Percentiles rank a stretch among this genome's conserved stretches.
Conservation (phyloP, 2,113 vertebrate species). For the Hydropotes inermis region DNA sequence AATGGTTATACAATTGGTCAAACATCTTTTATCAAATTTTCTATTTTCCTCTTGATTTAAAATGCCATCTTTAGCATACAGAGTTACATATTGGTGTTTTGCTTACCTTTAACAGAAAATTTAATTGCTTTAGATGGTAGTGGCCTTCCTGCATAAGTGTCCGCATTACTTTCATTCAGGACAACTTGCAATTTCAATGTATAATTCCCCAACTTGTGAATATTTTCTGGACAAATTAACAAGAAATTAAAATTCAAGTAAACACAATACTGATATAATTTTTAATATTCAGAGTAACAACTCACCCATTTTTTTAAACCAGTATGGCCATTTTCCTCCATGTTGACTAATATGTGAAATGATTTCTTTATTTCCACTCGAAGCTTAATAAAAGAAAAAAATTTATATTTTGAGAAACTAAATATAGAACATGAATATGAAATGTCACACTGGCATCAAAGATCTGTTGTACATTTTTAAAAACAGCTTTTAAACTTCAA, state of each 20-base stretch:
- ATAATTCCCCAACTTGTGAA: constrained; percentile 87
- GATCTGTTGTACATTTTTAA: neutral
- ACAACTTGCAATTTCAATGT: constrained; percentile 88
- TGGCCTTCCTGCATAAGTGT: constrained; percentile 81
- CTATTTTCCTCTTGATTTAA: neutral
- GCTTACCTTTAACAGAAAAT: constrained; percentile 92
- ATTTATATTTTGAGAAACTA: constrained; percentile 39
- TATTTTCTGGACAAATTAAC: constrained; percentile 83
- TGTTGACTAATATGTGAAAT: constrained; percentile 84
- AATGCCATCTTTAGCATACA: neutral
- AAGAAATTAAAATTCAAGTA: constrained; percentile 58
- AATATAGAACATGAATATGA: constrained; percentile 13
- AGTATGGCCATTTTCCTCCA: constrained; percentile 87
- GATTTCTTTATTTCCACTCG: constrained; percentile 82
- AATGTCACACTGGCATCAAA: neutral
- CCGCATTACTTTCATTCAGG: constrained; percentile 84
- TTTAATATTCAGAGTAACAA: constrained; percentile 63
- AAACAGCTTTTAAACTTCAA: neutral
- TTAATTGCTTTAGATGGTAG: constrained; percentile 87
- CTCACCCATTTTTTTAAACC: constrained; percentile 95
- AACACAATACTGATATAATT: neutral
- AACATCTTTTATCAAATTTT: neutral
- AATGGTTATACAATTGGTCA: neutral
- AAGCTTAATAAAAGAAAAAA: constrained; percentile 78
- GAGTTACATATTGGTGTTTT: neutral